These are phyloP conservation scores for Leptopilina myrica DNA, from an alignment of 2,888 invertebrate species.

Conservation along the genomic window DNA sequence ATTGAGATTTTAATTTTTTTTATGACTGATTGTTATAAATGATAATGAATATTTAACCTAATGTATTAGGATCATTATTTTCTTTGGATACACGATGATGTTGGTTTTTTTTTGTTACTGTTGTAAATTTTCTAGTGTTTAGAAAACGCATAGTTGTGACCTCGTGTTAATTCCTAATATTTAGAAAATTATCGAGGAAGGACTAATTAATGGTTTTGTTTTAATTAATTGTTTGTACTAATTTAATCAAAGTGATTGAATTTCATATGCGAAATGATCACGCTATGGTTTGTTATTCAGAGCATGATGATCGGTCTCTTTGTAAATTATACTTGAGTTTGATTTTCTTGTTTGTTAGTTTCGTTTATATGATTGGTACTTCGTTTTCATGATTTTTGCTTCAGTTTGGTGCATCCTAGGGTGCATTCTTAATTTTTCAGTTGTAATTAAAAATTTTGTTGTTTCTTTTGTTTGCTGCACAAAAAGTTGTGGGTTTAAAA, in stretches of 20 bases:
- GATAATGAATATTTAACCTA: no score
- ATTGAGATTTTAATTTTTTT: not conserved
- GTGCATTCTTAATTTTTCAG: no score
- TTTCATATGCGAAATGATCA: slow-evolving; percentile 18
- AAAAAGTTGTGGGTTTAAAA: no score
- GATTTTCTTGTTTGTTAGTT: not conserved
- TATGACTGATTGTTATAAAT: not conserved
- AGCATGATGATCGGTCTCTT: slow-evolving; percentile 30
- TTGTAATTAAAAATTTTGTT: no score
- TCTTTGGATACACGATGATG: no score
- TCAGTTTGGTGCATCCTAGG: no score
- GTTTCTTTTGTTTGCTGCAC: no score
- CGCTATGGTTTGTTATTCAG: not conserved
- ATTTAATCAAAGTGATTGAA: slow-evolving; percentile 2
- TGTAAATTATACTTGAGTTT: not conserved
- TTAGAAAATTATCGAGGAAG: not conserved
- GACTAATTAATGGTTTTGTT: slow-evolving; percentile 11
- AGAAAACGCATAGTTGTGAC: not conserved
- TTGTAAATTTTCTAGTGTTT: not conserved
- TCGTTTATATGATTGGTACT: not conserved
- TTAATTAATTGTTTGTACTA: slow-evolving; percentile 13
- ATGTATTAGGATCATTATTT: no score
- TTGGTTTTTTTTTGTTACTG: no score
- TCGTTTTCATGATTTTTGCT: no score
- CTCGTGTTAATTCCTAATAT: not conserved